Conservation (phyloP, 2,888 invertebrate species). For the Dynastes grantii region DNA sequence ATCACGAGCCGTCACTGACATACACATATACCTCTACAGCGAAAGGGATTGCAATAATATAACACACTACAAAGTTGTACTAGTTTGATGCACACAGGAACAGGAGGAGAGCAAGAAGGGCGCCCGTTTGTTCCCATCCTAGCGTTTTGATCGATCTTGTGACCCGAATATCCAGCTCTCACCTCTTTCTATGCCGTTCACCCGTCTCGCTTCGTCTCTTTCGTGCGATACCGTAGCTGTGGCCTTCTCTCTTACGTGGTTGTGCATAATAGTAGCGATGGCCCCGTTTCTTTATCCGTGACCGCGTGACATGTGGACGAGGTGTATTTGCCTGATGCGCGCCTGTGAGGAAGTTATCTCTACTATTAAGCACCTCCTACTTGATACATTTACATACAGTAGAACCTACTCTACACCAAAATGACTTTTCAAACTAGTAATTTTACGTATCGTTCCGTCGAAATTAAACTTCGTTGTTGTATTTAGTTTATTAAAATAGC, state of each 20-base stretch:
- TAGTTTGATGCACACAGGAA: neutral
- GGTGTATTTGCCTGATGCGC: neutral
- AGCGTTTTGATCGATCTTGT: slow-evolving; percentile 43
- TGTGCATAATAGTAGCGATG: slow-evolving; percentile 15
- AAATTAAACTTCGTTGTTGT: too few species aligned
- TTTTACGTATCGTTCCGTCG: too few species aligned
- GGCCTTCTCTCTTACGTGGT: neutral
- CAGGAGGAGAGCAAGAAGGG: neutral
- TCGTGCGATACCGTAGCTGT: too few species aligned
- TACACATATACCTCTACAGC: too few species aligned
- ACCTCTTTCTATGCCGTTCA: slow-evolving; percentile 32
- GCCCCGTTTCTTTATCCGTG: slow-evolving; percentile 14
- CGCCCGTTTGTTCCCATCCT: slow-evolving; percentile 13
- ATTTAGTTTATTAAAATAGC: too few species aligned
- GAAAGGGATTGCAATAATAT: neutral
- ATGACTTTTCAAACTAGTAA: too few species aligned
- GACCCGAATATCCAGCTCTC: slow-evolving; percentile 46
- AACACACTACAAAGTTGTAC: slow-evolving; percentile 4
- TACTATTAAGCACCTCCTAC: too few species aligned
- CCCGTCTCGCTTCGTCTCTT: slow-evolving; percentile 4
- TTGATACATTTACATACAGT: neutral
- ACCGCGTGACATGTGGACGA: neutral
- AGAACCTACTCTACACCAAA: too few species aligned
- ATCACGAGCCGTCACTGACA: too few species aligned
- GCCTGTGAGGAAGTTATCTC: neutral